A percentile compares a stretch with the other conserved stretches of the same genome.
phyloP scores from a whole-genome alignment of 2,113 vertebrate genomes.

The Cheilinus undulatus region DNA sequence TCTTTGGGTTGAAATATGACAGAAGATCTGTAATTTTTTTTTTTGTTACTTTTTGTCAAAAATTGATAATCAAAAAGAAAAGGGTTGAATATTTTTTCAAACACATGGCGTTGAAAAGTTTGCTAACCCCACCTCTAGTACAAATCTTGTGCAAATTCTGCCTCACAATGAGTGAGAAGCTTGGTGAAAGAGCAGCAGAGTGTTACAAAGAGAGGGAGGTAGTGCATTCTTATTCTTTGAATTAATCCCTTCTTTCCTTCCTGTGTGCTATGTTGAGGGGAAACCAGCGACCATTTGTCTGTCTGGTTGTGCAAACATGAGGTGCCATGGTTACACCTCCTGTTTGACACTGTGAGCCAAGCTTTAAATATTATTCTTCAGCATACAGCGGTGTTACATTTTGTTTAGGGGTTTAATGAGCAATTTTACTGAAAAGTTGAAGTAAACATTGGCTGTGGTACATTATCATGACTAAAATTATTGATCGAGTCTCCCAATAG shows the following conservation, averaged over 20 bases:
- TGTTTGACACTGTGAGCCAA: slow-evolving; percentile 36
- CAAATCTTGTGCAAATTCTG: too few species aligned
- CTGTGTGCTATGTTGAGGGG: slow-evolving; percentile 43
- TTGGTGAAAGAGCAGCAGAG: neutral
- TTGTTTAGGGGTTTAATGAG: slow-evolving; percentile 6
- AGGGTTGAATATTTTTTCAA: too few species aligned
- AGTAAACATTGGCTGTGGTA: neutral
- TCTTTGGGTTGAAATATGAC: neutral
- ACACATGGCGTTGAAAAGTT: too few species aligned
- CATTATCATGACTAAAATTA: neutral
- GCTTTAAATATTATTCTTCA: slow-evolving; percentile 35
- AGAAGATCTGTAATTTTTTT: neutral
- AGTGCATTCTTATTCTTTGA: slow-evolving; percentile 26
- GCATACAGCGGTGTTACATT: neutral
- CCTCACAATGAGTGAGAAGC: neutral
- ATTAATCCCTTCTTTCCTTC: slow-evolving; percentile 65
- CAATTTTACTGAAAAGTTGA: neutral
- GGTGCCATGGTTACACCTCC: slow-evolving; percentile 58
- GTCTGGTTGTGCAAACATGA: slow-evolving; percentile 48
- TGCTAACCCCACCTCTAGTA: too few species aligned
- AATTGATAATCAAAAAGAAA: neutral
- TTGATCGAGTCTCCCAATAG: too few species aligned
- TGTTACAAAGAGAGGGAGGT: neutral
- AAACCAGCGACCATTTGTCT: slow-evolving; percentile 52
- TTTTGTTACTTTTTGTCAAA: neutral